Evolutionary conservation across 2,797 vertebrate genomes (phyloP), one percentile per base, ranked within the genome.

Genomic region (Dermochelys coriacea): DNA sequence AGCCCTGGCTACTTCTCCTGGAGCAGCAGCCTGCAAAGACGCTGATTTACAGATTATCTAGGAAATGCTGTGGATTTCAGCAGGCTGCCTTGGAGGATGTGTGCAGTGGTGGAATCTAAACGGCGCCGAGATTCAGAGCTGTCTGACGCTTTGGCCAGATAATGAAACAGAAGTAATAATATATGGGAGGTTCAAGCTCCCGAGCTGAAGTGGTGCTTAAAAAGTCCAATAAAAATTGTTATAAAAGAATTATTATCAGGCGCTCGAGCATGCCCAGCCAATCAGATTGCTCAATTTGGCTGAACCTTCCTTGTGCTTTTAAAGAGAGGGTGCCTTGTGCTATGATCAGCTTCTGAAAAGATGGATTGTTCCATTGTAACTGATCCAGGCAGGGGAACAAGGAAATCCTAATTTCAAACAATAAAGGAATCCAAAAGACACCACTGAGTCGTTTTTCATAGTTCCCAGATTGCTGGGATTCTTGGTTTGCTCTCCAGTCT

Each of bases 281-380:
- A 90, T 86, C 82, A 88, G 79, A 82, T 89, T 89, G 85, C 86
- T 97, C 90, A 79, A n/a, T 89, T 85, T 90, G 89, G 88, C 93
- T 94, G 75, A 68, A 57, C 50, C 91, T 87, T 85, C 0, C 0
- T 61, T 87, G 80, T 75, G 49, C 87, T 92, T 92, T 90, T 82
- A 52, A 1, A 1, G 31, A 37, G 79, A 92, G 34, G 79, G 80
- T 5, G 37, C 80, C 84, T 54, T 68, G 41, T 1, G 1, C 61
- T 1, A 3, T 0, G 3, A 80, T 45, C 1, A 2, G 85, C 49
- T 91, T 9, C 80, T 84, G 87, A 80, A 4, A 82, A 94, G 83
- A 85, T 52, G 68, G 29, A 81, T 71, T 68, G 93, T 75, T 88
- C 51, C 37, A 68, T 0, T 6, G 85, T 85, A 7, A 0, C 31